A percentile compares a stretch with the other conserved stretches of the same genome.
Conservation (phyloP, 1,140 invertebrate genomes). For the Philotrypesis tridentata region DNA sequence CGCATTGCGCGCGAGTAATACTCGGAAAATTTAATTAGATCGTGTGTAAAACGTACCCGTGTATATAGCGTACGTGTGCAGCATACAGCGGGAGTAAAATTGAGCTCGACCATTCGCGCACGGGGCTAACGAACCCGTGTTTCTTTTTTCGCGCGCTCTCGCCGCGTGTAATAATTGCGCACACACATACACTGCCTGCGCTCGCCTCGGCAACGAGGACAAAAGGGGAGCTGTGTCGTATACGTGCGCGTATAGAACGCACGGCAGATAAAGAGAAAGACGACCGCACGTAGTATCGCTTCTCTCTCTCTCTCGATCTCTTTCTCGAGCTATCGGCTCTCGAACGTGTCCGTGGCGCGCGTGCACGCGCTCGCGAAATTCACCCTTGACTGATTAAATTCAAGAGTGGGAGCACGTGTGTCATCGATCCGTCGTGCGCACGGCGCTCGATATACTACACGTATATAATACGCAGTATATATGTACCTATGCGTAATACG, state of each 20-base stretch:
- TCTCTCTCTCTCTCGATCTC: not conserved
- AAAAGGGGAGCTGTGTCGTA: no score
- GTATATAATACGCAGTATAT: not conserved
- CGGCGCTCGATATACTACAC: not conserved
- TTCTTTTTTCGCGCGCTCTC: no score
- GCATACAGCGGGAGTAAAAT: no score
- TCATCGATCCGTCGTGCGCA: constrained; percentile 43
- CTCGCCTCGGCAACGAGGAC: not conserved
- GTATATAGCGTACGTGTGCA: no score
- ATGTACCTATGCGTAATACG: no score
- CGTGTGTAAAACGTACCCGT: no score
- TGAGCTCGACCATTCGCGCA: no score
- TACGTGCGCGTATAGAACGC: no score
- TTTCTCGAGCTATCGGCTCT: constrained; percentile 29
- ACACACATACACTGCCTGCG: not conserved
- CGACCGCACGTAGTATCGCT: not conserved
- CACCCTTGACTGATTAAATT: constrained; percentile 57
- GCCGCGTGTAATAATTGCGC: not conserved
- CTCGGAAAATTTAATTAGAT: not conserved
- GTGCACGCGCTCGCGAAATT: not conserved
- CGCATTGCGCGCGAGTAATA: no score
- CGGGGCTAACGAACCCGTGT: not conserved
- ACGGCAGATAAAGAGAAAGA: not conserved
- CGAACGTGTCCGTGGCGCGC: not conserved
- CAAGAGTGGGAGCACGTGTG: constrained; percentile 45